Conservation (phyloP, 2,113 vertebrate species). For the Nothocercus julius region DNA sequence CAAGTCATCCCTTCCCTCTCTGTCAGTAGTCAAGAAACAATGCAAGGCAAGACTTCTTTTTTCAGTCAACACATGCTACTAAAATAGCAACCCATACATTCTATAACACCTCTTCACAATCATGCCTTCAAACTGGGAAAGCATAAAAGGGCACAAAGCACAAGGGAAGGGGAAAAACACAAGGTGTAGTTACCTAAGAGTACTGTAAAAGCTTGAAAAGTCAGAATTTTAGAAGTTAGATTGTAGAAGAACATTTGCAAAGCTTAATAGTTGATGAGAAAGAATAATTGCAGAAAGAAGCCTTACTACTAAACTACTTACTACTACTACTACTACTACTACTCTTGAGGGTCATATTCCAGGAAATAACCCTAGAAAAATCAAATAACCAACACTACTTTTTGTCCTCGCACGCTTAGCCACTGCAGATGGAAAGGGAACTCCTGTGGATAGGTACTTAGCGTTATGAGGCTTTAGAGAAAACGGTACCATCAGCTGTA, state of each 20-base stretch:
- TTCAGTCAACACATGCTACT: background rate
- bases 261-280: background rate
- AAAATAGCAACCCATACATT: rapidly evolving
- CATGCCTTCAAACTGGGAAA: background rate
- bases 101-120: background rate
- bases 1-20: background rate
- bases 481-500: slow-evolving; percentile 89
- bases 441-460: background rate
- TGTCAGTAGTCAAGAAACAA: background rate
- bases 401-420: background rate
- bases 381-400: background rate
- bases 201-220: background rate
- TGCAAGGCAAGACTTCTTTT: background rate
- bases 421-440: background rate
- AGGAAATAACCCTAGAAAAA: background rate
- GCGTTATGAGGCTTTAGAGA: background rate
- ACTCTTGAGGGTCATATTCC: background rate
- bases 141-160: background rate
- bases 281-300: background rate
- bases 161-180: background rate
- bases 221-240: background rate
- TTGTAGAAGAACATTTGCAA: background rate
- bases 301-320: background rate
- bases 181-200: background rate
- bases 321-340: too few relatives aligned